Evolutionary conservation across 2,113 vertebrate species (phyloP).

Genomic region (Barnardius zonarius): DNA sequence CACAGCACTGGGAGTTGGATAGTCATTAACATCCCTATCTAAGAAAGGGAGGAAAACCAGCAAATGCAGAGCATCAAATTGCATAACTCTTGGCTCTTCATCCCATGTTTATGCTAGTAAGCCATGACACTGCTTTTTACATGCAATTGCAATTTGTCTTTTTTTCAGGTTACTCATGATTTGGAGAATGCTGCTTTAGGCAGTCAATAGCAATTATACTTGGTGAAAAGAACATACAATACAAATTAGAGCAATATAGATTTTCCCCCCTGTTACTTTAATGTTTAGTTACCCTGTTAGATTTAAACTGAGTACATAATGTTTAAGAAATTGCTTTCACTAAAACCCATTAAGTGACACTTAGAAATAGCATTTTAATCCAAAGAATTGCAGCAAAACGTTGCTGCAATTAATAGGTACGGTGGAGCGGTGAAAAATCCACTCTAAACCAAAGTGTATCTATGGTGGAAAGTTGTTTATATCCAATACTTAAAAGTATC

Average conservation of each 20-base stretch:
- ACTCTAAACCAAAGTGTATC: constrained; percentile 35
- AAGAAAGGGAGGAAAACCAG: background rate
- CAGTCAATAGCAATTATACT: constrained; percentile 81
- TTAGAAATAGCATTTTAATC: constrained; percentile 72
- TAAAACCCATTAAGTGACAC: constrained; percentile 76
- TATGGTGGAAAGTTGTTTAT: background rate
- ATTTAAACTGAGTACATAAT: constrained; percentile 76
- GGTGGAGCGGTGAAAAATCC: constrained; percentile 57
- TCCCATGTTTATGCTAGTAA: background rate
- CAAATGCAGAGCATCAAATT: background rate
- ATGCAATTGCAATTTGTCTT: constrained; percentile 67
- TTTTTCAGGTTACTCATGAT: constrained; percentile 74
- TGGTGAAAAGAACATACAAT: constrained; percentile 77
- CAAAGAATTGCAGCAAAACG: constrained; percentile 65
- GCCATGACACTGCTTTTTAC: constrained; percentile 43
- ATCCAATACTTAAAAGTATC: constrained; percentile 9
- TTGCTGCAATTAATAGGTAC: constrained; percentile 63
- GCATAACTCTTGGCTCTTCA: background rate
- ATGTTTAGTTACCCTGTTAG: constrained; percentile 79
- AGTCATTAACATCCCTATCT: background rate
- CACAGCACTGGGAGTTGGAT: background rate
- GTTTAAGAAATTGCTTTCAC: constrained; percentile 77
- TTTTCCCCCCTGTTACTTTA: constrained; percentile 72
- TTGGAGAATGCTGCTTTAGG: constrained; percentile 73
- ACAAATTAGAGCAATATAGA: constrained; percentile 80